Base-by-base conservation (phyloP, 2,113 vertebrate species). In the Ochotona princeps region DNA sequence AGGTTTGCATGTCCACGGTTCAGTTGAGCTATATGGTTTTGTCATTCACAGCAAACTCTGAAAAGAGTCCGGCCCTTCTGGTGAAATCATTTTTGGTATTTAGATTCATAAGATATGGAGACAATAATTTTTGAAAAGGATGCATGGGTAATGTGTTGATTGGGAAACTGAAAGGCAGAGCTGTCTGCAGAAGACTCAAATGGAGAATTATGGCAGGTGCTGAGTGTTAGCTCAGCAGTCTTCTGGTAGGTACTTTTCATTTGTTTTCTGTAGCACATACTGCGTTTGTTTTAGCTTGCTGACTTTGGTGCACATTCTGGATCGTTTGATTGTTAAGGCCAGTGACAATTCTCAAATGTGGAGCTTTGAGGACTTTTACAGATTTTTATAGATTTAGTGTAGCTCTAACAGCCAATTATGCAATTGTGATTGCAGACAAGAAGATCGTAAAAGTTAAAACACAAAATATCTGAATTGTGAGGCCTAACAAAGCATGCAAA, bases 341-440 rank as follows among this genome's bases (percentile, higher is more conserved):
- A 76, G 54, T 76, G 90, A 93, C 75, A 93, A 67, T 18, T 13
- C 79, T 83, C 85, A 87, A 86, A 51, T 84, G 89, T 94, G 91
- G 91, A 92, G 73, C 89, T 88, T 91, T 90, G 86, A 97, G 65
- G 90, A 72, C 82, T 96, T 96, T 92, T 94, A 35, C 79, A 96
- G 94, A 81, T 89, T 96, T 57, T 86, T 90, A 70, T 79, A 57
- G 85, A 47, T 90, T 88, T 96, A 81, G 63, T 94, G 35, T 57
- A 25, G 23, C 81, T 90, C 73, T 83, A 17, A 89, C 18, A 54
- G 61, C n/a, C 75, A 82, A 73, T 70, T 92, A 69, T 88, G 72
- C 90, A 90, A 94, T 90, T 73, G 79, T 85, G 87, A 80, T 76
- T 90, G 70, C 66, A 83, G 83, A 54, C 79, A 20, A 89, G 72